A percentile compares a stretch with the other conserved stretches of the same genome.
Conservation (phyloP, 53 echinoderm and acorn worm species). For the Henricia sp. region DNA sequence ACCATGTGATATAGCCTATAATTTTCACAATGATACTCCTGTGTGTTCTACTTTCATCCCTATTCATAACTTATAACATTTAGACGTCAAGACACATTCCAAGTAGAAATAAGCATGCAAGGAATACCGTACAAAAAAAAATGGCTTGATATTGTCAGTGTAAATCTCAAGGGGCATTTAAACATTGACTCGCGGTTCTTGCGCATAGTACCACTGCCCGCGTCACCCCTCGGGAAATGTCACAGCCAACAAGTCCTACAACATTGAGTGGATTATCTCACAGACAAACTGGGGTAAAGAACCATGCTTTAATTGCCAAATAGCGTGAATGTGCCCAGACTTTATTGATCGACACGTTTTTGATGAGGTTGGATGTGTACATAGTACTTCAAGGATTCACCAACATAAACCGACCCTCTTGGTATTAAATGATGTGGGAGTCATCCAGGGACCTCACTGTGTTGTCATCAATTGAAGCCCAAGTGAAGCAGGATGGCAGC, state of each 20-base stretch:
- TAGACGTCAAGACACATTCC: no score
- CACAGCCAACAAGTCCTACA: conserved; percentile 10
- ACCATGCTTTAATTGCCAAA: not conserved
- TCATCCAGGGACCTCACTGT: conserved; percentile 1
- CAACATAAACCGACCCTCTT: not conserved
- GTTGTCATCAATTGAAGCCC: not conserved
- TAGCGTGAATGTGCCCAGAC: not conserved
- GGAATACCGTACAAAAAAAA: no score
- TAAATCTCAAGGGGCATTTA: no score
- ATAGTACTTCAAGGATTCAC: conserved; percentile 17
- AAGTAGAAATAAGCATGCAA: no score
- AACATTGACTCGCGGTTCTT: no score
- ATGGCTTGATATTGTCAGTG: no score
- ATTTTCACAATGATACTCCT: no score
- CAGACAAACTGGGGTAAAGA: not conserved
- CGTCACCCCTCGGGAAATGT: not conserved
- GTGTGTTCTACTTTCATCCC: no score
- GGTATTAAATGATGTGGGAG: not conserved
- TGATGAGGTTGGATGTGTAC: conserved; percentile 23
- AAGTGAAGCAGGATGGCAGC: conserved; percentile 3
- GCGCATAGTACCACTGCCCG: no score
- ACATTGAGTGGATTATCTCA: not conserved
- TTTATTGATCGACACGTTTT: not conserved
- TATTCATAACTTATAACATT: no score
- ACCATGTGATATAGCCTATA: no score